Evolutionary conservation across 2,113 vertebrate genomes (phyloP).

Genomic region (Gallinago media): DNA sequence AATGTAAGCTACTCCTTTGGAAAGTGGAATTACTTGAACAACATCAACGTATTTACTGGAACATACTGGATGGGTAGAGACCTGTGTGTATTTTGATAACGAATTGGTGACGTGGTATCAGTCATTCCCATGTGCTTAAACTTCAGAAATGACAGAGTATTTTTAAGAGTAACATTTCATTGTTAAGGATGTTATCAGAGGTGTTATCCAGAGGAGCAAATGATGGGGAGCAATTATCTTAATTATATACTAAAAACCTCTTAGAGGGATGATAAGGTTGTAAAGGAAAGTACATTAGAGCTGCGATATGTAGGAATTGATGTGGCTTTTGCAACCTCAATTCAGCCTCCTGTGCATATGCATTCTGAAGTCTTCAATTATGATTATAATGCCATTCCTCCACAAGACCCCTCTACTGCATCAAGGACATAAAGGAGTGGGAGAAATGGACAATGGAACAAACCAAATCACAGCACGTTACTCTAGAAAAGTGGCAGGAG

Average conservation of each 20-base stretch:
- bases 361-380: neutral
- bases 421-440: neutral
- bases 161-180: constrained; percentile 23
- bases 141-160: neutral
- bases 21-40: neutral
- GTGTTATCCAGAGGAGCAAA: neutral
- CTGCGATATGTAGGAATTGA: neutral
- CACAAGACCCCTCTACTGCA: neutral
- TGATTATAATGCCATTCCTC: neutral
- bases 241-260: constrained; percentile 51
- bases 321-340: neutral
- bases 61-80: neutral
- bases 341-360: neutral
- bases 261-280: constrained; percentile 18
- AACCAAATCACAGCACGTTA: neutral
- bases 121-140: neutral
- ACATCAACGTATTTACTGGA: neutral
- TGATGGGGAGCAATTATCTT: constrained; percentile 36
- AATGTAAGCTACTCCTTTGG: neutral
- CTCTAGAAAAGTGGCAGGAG: neutral
- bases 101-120: neutral
- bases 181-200: constrained; percentile 18
- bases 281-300: constrained; percentile 34
- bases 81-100: neutral
- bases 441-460: neutral